phyloP scores from a whole-genome alignment of 2,888 invertebrate genomes.

The Prosopocoilus inquinatus region DNA sequence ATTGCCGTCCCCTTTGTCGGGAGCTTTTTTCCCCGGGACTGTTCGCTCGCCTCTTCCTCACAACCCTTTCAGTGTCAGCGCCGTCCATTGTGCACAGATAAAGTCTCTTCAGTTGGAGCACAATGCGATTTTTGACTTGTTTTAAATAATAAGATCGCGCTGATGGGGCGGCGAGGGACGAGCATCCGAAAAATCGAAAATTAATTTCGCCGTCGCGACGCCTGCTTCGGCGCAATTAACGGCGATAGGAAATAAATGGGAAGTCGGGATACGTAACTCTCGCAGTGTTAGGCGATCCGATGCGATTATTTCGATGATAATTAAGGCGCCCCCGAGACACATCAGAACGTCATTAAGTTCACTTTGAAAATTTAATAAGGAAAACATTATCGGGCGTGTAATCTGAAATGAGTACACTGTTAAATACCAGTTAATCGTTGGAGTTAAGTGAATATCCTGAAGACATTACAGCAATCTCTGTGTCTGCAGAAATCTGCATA shows the following conservation, averaged over 20 bases:
- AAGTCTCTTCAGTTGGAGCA: conserved; percentile 39
- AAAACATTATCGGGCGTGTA: conserved; percentile 25
- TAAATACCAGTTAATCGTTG: background rate
- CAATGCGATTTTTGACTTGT: conserved; percentile 37
- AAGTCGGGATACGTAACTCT: conserved; percentile 28
- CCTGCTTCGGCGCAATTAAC: conserved; percentile 18
- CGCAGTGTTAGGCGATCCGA: conserved; percentile 30
- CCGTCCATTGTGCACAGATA: conserved; percentile 40
- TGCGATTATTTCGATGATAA: conserved; percentile 32
- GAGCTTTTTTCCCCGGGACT: conserved; percentile 33
- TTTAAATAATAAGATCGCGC: conserved; percentile 21
- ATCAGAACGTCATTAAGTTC: conserved; percentile 32
- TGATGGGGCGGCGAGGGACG: background rate
- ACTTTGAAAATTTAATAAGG: conserved; percentile 31
- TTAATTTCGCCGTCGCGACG: background rate
- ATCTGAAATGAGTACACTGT: background rate
- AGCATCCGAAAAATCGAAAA: too few relatives aligned
- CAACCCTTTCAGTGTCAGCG: conserved; percentile 45
- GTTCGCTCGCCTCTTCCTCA: conserved; percentile 46
- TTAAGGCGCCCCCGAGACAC: conserved; percentile 30
- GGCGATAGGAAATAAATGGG: conserved; percentile 28
- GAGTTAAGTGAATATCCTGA: too few relatives aligned
- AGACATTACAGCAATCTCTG: too few relatives aligned
- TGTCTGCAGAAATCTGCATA: too few relatives aligned
- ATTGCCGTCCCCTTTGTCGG: conserved; percentile 34